These are phyloP conservation scores for Formica exsecta DNA, from an alignment of 1,140 invertebrate species.

Conservation along the genomic window DNA sequence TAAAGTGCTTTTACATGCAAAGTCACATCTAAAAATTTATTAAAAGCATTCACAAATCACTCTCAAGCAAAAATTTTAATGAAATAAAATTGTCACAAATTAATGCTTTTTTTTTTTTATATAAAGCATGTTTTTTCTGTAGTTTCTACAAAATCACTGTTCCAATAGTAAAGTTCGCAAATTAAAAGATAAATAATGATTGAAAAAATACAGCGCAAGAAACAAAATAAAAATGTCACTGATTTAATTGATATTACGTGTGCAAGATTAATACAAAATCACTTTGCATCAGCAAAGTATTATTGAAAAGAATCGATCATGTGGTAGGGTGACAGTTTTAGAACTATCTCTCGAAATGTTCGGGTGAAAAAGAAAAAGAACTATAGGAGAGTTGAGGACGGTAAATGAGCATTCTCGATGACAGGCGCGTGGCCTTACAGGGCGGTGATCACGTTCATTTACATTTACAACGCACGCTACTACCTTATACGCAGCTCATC, in stretches of 20 bases:
- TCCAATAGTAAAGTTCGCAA: not conserved
- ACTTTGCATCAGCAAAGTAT: constrained; percentile 32
- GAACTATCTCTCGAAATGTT: constrained; percentile 49
- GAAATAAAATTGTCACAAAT: too few relatives aligned
- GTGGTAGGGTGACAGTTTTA: constrained; percentile 10
- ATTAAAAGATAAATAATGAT: not conserved
- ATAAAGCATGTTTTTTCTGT: not conserved
- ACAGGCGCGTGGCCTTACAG: constrained; percentile 82
- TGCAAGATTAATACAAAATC: constrained; percentile 18
- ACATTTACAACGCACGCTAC: constrained; percentile 81
- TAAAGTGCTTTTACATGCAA: not conserved
- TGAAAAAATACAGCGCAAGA: not conserved
- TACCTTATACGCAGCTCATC: constrained; percentile 80
- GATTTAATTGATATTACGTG: constrained; percentile 28
- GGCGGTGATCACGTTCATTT: constrained; percentile 80
- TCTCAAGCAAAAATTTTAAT: too few relatives aligned
- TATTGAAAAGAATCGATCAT: not conserved
- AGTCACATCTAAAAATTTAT: not conserved
- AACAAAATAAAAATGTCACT: constrained; percentile 11
- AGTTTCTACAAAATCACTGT: not conserved
- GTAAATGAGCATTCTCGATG: constrained; percentile 74
- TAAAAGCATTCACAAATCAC: too few relatives aligned
- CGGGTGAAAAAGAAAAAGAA: not conserved
- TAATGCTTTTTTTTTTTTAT: not conserved
- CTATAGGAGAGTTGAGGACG: not conserved